These are phyloP conservation scores for Oncorhynchus nerka DNA, from an alignment of 2,113 vertebrate genomes.

Conservation along the genomic window DNA sequence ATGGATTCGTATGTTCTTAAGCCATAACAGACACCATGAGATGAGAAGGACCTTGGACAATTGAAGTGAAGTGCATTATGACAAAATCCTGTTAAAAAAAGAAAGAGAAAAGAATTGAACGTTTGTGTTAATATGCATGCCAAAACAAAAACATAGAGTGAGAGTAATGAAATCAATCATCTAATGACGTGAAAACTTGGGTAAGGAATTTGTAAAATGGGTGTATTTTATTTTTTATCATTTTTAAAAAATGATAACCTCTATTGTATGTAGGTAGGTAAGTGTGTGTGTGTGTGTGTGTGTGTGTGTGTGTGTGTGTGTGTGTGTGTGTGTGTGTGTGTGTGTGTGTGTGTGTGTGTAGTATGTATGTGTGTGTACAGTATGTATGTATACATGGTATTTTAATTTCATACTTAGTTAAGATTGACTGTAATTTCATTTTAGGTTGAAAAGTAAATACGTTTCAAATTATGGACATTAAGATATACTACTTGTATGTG, in stretches of 20 bases:
- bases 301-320: conserved; percentile 54
- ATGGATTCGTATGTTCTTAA: conserved; percentile 64
- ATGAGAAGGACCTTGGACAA: conserved; percentile 57
- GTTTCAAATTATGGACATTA: conserved; percentile 74
- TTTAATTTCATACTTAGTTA: conserved; percentile 81
- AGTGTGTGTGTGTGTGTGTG: conserved; percentile 28
- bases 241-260: conserved; percentile 76
- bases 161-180: conserved; percentile 67
- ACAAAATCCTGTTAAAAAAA: conserved; percentile 56
- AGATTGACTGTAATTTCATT: conserved; percentile 74
- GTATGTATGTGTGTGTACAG: conserved; percentile 51
- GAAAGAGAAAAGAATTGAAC: conserved; percentile 35
- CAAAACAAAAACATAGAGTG: conserved; percentile 68
- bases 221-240: conserved; percentile 78
- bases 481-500: conserved; percentile 81
- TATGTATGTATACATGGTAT: conserved; percentile 69
- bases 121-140: conserved; percentile 76
- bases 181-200: conserved; percentile 66
- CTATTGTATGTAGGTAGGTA: conserved; percentile 65
- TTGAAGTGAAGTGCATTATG: conserved; percentile 65
- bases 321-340: conserved; percentile 38
- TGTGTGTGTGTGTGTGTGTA: conserved; percentile 68
- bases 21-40: conserved; percentile 69
- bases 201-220: conserved; percentile 79
- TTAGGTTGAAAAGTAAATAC: conserved; percentile 73